Base-by-base conservation (phyloP, 2,888 invertebrate species). In the Monochamus alternatus region DNA sequence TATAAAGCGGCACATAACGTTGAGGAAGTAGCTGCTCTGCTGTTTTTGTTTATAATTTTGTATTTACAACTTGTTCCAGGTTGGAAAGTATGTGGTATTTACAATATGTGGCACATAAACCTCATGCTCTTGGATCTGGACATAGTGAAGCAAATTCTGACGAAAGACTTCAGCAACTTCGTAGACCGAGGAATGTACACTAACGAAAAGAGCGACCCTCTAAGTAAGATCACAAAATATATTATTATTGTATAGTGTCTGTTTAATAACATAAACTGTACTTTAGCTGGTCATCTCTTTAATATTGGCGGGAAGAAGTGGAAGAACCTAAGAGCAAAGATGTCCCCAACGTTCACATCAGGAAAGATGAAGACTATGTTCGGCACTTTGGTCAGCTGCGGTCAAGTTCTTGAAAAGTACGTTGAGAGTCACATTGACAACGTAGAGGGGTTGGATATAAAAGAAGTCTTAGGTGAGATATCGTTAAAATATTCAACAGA, bases 331-430 rank as follows among this genome's bases (percentile, higher is more conserved):
- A 89, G 94, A 12, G 80, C 89, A 0, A 93, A 93, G 81, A 14
- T 75, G 66, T 90, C 93, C 0, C 92, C 93, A 0, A 90, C 92
- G 0, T 94, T 94, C 81, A 91, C 93, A 0, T 90, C 93, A 0
- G 92, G 92, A 3, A 93, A 93, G 85, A 87, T 94, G 76, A 93
- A 92, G 85, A 89, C 88, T 5, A 92, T 93, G 92, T 93, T 92
- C 80, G 89, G 89, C 0, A 89, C 91, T 0, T 89, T 93, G 9
- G 89, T 91, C 51, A 88, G 90, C 55, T 91, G 92, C 64, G 90
- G 91, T 0, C 86, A 89, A 7, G 89, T 90, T 69, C 87, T 93
- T 47, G 84, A 90, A 10, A 83, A 87, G 3, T 89, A 91, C 68
- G 87, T 91, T n/a, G 87, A 89, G 31, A 43, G 84, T 72, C 55